A percentile compares a stretch with the other conserved stretches of the same genome.
These are phyloP conservation scores for Drosophila fulvimacula DNA, from an alignment of 2,888 invertebrate genomes.

Conservation along the genomic window DNA sequence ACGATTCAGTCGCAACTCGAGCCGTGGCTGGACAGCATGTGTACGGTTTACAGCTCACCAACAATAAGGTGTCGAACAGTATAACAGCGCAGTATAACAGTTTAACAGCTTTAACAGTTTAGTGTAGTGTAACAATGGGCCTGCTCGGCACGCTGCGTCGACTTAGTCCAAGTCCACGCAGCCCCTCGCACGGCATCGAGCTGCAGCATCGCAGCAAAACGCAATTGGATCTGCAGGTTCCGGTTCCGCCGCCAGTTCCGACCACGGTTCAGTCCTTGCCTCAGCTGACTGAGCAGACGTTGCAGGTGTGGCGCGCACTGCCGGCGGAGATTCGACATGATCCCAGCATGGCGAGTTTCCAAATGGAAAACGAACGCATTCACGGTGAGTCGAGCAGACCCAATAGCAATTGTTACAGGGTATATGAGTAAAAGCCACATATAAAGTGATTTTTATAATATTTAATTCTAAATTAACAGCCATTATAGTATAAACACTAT, in stretches of 20 bases:
- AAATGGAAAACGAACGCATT: slow-evolving; percentile 84
- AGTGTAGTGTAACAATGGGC: slow-evolving; percentile 65
- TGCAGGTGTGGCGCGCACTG: slow-evolving; percentile 88
- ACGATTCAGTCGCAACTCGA: slow-evolving; percentile 62
- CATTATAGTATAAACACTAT: too few species aligned
- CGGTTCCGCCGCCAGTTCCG: slow-evolving; percentile 5
- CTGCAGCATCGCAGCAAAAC: slow-evolving; percentile 67
- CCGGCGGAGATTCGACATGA: slow-evolving; percentile 89
- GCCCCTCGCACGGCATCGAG: slow-evolving; percentile 70
- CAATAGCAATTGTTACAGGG: not conserved
- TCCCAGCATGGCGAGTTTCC: slow-evolving; percentile 88
- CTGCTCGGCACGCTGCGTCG: slow-evolving; percentile 69
- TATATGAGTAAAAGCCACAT: too few species aligned
- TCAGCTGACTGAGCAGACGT: slow-evolving; percentile 87
- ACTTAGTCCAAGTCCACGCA: slow-evolving; percentile 48
- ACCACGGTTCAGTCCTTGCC: slow-evolving; percentile 1
- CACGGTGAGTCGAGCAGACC: slow-evolving; percentile 76
- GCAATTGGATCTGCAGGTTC: slow-evolving; percentile 33
- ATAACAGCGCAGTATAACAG: slow-evolving; percentile 8
- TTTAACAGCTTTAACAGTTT: not conserved
- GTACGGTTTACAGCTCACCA: not conserved
- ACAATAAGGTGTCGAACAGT: not conserved
- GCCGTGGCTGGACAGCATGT: slow-evolving; percentile 60
- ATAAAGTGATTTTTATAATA: too few species aligned
- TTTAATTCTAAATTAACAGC: too few species aligned